These are phyloP conservation scores for Perithous albicinctus DNA, from an alignment of 2,888 invertebrate genomes.

Conservation along the genomic window DNA sequence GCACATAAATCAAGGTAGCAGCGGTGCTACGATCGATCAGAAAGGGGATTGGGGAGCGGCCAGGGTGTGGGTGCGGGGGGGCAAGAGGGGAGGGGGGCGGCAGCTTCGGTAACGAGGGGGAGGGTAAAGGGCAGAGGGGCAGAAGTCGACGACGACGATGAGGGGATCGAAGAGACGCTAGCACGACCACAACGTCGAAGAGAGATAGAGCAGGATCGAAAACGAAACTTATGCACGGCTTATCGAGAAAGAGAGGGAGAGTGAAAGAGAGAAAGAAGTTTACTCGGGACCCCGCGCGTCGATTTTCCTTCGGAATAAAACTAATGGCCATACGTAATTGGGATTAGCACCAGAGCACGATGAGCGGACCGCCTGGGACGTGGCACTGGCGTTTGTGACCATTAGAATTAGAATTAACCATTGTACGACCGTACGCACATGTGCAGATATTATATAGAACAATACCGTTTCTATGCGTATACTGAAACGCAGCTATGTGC, in stretches of 20 bases:
- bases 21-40: slow-evolving; percentile 72
- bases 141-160: slow-evolving; percentile 47
- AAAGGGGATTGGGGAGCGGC: slow-evolving; percentile 47
- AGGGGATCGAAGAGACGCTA: slow-evolving; percentile 60
- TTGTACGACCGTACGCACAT: slow-evolving; percentile 69
- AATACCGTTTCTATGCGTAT: slow-evolving; percentile 38
- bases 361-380: slow-evolving; percentile 58
- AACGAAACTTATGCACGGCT: slow-evolving; percentile 29
- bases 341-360: slow-evolving; percentile 78
- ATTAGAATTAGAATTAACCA: slow-evolving; percentile 79
- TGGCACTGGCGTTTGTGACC: slow-evolving; percentile 65
- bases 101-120: slow-evolving; percentile 52
- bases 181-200: slow-evolving; percentile 44
- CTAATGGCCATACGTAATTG: slow-evolving; percentile 84
- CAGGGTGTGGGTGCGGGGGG: slow-evolving; percentile 41
- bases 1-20: slow-evolving; percentile 82
- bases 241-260: too few relatives aligned
- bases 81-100: slow-evolving; percentile 26
- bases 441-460: slow-evolving; percentile 59
- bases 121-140: slow-evolving; percentile 45
- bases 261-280: too few relatives aligned
- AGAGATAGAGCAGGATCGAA: slow-evolving; percentile 35
- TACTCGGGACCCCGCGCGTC: slow-evolving; percentile 69
- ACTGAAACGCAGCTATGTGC: slow-evolving; percentile 34
- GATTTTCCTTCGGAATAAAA: slow-evolving; percentile 82